Conservation (phyloP, 2,113 vertebrate species). For the Mastomys coucha region DNA sequence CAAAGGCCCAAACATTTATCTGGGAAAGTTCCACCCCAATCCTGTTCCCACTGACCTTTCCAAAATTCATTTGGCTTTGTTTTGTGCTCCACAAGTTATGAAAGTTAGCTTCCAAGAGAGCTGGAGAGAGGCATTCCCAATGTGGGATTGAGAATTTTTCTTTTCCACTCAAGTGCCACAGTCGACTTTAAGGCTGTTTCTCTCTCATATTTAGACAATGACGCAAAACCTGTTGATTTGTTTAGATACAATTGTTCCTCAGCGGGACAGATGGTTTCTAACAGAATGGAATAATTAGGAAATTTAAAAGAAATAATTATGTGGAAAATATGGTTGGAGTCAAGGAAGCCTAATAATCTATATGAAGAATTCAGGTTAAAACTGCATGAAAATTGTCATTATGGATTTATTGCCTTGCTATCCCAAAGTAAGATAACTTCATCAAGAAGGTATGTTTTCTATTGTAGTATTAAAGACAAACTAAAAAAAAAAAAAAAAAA, state of each 20-base stretch:
- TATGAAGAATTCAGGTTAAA: constrained; percentile 67
- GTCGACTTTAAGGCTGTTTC: constrained; percentile 63
- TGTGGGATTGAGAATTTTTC: constrained; percentile 74
- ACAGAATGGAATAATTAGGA: constrained; percentile 79
- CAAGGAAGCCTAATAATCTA: constrained; percentile 69
- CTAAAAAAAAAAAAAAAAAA: constrained; percentile 67
- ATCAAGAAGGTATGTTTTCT: constrained; percentile 66
- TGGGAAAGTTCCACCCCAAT: constrained; percentile 80
- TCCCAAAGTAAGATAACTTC: constrained; percentile 60
- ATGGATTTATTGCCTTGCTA: constrained; percentile 51
- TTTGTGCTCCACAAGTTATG: constrained; percentile 74
- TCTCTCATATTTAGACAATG: constrained; percentile 76
- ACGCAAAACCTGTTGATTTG: constrained; percentile 80
- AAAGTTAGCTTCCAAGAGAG: constrained; percentile 78
- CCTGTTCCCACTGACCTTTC: constrained; percentile 82
- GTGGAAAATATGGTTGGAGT: constrained; percentile 71
- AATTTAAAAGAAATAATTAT: constrained; percentile 77
- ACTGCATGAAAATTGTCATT: constrained; percentile 60
- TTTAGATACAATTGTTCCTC: constrained; percentile 77
- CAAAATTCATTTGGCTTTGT: constrained; percentile 81
- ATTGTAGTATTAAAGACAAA: constrained; percentile 63
- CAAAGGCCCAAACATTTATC: constrained; percentile 69
- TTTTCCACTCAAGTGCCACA: constrained; percentile 68
- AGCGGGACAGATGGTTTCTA: constrained; percentile 70
- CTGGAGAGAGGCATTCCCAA: constrained; percentile 72